Conservation (phyloP, 2,888 invertebrate species). For the Timema cristinae region DNA sequence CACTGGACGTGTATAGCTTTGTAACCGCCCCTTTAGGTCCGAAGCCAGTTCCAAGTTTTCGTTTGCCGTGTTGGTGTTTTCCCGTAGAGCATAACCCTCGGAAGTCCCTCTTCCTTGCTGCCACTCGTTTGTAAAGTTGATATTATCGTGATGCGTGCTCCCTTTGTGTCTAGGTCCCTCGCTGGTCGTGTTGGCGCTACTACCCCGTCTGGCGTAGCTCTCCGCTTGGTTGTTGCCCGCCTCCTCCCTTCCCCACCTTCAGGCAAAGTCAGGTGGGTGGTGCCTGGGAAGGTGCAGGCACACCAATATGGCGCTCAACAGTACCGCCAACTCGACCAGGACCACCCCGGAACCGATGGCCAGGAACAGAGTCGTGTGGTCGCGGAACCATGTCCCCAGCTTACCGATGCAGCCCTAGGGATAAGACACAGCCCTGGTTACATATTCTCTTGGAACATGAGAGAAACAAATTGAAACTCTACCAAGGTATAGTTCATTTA, state of each 20-base stretch:
- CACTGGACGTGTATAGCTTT: neutral
- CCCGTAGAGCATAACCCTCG: neutral
- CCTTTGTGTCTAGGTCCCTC: no score
- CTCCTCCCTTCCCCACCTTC: conserved; percentile 16
- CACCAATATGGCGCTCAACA: conserved; percentile 28
- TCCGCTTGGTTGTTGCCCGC: neutral
- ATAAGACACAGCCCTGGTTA: no score
- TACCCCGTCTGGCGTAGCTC: neutral
- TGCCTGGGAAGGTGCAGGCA: conserved; percentile 26
- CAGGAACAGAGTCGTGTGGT: conserved; percentile 26
- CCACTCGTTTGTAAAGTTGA: neutral
- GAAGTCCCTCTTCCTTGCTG: neutral
- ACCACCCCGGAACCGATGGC: conserved; percentile 28
- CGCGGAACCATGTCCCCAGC: conserved; percentile 28
- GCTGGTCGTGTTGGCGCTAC: neutral
- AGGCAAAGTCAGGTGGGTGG: neutral
- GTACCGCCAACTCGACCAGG: conserved; percentile 28
- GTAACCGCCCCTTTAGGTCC: neutral
- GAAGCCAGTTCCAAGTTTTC: neutral
- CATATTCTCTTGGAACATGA: no score
- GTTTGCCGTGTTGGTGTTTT: neutral
- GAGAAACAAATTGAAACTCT: no score
- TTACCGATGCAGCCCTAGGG: conserved; percentile 26
- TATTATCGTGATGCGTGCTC: no score
- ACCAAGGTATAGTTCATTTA: no score